Evolutionary conservation across 2,797 vertebrate genomes (phyloP), one percentile per base, ranked within the genome.

Genomic region (Tangara arthus): DNA sequence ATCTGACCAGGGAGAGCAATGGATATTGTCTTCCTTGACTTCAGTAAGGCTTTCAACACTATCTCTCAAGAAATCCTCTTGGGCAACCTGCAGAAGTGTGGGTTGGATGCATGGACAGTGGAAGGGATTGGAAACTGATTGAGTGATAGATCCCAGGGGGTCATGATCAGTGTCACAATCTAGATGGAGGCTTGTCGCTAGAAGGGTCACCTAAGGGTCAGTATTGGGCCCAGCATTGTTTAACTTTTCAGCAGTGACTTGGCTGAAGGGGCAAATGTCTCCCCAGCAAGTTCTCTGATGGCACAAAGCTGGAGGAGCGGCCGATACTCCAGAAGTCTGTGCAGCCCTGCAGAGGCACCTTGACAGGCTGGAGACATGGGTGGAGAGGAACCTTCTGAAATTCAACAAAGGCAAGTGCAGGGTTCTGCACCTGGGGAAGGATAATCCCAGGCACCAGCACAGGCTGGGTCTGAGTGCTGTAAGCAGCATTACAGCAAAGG

Each of bases 301-400:
- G 26, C 46, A 60, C 39, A 34, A 46, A 60, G 8, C 52, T 72
- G 17, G 15, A 56, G 19, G 44, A 65, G 19, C 12, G 13, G 17
- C 28, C 0, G 0, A 17, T 28, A 17, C 24, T 18, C n/a, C n/a
- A 37, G n/a, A 37, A 21, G 5, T 8, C 39, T 52, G 11, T 21
- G 37, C 24, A 41, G n/a, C 37, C n/a, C 68, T 12, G 65, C 76
- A 52, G 39, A 44, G 17, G 16, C 20, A 21, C 4, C n/a, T n/a
- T 1, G 2, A 1, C 11, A 57, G 9, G 13, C 0, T 63, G 56
- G 39, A 17, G 44, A 64, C 7, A 34, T 2, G 24, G 21, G 18
- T 3, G 14, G 24, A 70, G 24, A 59, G 32, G 52, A 52, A 12
- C 22, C 2, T 16, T 22, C 26, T 35, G 34, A 46, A 77, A 53